phyloP scores from a whole-genome alignment of 64 coral and sea anemone species.

The Actinia tenebrosa region DNA sequence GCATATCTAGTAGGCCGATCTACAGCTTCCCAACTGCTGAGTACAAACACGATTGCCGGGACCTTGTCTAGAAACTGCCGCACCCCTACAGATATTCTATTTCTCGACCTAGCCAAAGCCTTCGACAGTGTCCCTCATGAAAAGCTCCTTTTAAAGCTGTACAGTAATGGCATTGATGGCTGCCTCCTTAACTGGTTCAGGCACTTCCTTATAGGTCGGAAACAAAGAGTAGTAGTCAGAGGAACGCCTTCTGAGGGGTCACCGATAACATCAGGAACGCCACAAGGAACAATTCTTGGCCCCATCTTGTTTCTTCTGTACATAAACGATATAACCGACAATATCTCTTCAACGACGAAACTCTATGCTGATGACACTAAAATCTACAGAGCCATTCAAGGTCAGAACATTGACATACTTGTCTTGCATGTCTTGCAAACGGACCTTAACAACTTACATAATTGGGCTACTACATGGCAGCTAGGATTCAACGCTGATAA shows the following conservation, averaged over 20 bases:
- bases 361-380: constrained; percentile 23
- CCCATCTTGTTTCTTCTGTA: not conserved
- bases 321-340: not conserved
- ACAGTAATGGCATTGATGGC: not conserved
- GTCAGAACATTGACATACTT: not conserved
- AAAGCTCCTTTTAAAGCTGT: constrained; percentile 13
- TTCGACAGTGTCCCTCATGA: too few species aligned
- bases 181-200: not conserved
- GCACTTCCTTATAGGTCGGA: not conserved
- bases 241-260: not conserved
- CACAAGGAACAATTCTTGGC: constrained; percentile 15
- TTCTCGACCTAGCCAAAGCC: constrained; percentile 1
- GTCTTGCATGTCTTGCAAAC: not conserved
- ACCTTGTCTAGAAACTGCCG: too few species aligned
- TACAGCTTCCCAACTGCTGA: too few species aligned
- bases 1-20: too few species aligned
- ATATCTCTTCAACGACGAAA: not conserved
- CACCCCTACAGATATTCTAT: too few species aligned
- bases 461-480: too few species aligned
- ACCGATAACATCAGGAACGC: not conserved
- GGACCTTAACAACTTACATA: constrained; percentile 5
- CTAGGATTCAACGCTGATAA: too few species aligned
- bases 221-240: not conserved
- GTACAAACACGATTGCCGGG: too few species aligned
- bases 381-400: constrained; percentile 16